Base-by-base conservation (phyloP, 2,113 vertebrate species). In the Bettongia penicillata region DNA sequence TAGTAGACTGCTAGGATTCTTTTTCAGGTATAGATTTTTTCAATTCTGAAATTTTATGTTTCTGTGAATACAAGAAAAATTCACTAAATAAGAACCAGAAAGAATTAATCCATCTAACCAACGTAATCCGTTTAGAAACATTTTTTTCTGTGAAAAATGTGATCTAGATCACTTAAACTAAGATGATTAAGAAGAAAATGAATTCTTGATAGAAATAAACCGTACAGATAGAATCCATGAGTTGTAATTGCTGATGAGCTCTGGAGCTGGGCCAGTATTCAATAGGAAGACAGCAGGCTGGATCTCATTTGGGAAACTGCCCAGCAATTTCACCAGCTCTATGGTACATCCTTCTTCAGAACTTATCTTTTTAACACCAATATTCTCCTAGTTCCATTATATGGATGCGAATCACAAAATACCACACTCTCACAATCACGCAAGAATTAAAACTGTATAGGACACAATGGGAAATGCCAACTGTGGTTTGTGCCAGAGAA, bases 151-250 rank as follows among this genome's bases (percentile, higher is more conserved):
- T 61, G 90, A 61, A 61, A 90, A 47, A 12, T 91, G 37, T 2
- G 31, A 96, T 25, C 11, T 8, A 93, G 19, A 90, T 61, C 37
- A 37, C 0, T 52, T 51, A 68, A 96, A 90, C 93, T 89, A 22
- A 91, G 3, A 94, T 91, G 84, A 91, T 8, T 43, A 19, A 90
- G 91, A 96, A 92, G 31, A 50, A 94, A 91, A 91, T 84, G 53
- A 93, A 94, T 19, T 91, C 57, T 57, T 92, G 4, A 50, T 91
- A 57, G 10, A 96, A 91, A 93, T 77, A 94, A 89, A 91, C 0
- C 2, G 7, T 77, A 47, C 47, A 53, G 68, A 93, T 57, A 93
- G 93, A 96, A 92, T 90, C 53, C 55, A 52, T 16, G 4, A 19
- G 4, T 16, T 77, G 61, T 77, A 77, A 77, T n/a, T n/a, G 37